Evolutionary conservation across 2,113 vertebrate genomes (phyloP).

Genomic region (Passer montanus): DNA sequence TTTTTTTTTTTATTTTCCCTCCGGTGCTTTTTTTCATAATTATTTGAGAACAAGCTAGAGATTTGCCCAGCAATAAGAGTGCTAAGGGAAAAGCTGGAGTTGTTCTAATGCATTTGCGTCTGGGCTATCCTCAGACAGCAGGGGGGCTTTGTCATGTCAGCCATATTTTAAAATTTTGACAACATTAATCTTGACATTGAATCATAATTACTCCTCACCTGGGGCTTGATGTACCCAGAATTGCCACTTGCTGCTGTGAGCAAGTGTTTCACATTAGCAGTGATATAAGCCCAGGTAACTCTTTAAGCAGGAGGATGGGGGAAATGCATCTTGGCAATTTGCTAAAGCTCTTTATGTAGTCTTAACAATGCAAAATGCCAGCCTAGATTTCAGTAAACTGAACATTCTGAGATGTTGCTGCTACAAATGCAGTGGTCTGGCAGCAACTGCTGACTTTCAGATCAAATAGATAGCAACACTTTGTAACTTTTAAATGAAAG

Average conservation of each 20-base stretch:
- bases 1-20: no score
- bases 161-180: conserved; percentile 43
- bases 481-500: conserved; percentile 17
- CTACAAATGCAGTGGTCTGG: neutral
- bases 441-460: neutral
- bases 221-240: conserved; percentile 31
- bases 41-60: neutral
- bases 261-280: conserved; percentile 45
- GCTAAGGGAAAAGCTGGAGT: conserved; percentile 1
- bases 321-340: conserved; percentile 16
- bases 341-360: conserved; percentile 11
- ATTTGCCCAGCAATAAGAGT: neutral
- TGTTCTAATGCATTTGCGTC: conserved; percentile 15
- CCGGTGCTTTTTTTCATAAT: neutral
- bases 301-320: neutral
- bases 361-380: conserved; percentile 44
- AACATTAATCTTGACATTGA: conserved; percentile 55
- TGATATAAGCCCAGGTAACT: conserved; percentile 36
- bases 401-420: neutral
- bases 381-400: conserved; percentile 31
- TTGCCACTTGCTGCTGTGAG: conserved; percentile 35
- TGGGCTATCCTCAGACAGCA: neutral
- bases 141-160: conserved; percentile 23
- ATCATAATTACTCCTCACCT: conserved; percentile 60
- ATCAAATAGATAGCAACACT: neutral